Percentiles rank a stretch among this genome's conserved stretches.
These are phyloP conservation scores for Hypomecis atomaria DNA, from an alignment of 2,888 invertebrate species.

Conservation along the genomic window DNA sequence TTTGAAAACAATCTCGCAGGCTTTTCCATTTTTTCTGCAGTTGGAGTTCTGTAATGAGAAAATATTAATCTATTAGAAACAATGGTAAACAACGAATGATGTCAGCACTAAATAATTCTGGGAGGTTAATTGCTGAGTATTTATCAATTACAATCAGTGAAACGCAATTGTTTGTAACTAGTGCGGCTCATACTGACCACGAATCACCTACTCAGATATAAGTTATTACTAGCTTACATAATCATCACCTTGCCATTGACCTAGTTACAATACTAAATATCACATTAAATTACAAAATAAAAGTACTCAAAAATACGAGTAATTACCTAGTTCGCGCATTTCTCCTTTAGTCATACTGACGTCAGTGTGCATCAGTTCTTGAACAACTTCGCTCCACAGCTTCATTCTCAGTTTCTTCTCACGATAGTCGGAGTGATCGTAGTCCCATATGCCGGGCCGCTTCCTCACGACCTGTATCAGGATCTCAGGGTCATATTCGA, in stretches of 20 bases:
- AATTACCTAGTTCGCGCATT: slow-evolving; percentile 76
- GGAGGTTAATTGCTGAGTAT: too few relatives aligned
- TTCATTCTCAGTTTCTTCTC: slow-evolving; percentile 61
- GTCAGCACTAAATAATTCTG: not conserved
- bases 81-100: not conserved
- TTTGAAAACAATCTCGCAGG: slow-evolving; percentile 74
- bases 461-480: slow-evolving; percentile 74
- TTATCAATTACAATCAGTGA: too few relatives aligned
- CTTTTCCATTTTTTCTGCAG: slow-evolving; percentile 81
- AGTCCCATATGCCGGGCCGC: slow-evolving; percentile 77
- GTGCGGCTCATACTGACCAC: too few relatives aligned
- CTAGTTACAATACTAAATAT: too few relatives aligned
- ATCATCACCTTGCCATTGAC: too few relatives aligned
- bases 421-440: slow-evolving; percentile 66
- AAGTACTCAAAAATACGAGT: slow-evolving; percentile 22
- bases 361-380: slow-evolving; percentile 65
- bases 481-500: slow-evolving; percentile 77
- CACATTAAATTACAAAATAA: not conserved
- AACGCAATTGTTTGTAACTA: too few relatives aligned
- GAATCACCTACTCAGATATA: too few relatives aligned
- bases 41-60: slow-evolving; percentile 69
- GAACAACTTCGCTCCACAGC: slow-evolving; percentile 73
- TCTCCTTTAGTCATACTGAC: slow-evolving; percentile 73
- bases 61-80: not conserved
- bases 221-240: too few relatives aligned